These are phyloP conservation scores for Colletes collaris DNA, from an alignment of 2,888 invertebrate species.

Conservation along the genomic window DNA sequence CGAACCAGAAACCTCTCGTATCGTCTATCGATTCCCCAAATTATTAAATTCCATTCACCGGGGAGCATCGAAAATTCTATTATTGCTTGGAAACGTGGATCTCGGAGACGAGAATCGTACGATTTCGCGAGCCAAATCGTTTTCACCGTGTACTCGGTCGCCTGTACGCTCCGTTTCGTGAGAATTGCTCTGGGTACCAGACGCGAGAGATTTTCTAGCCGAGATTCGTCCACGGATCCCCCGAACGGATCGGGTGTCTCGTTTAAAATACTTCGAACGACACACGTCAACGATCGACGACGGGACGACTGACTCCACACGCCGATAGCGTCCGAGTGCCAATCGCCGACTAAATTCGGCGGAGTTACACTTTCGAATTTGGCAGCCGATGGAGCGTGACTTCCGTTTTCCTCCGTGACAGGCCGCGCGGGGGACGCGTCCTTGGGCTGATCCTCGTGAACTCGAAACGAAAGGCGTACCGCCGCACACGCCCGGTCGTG, in stretches of 20 bases:
- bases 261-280: conserved; percentile 17
- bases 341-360: conserved; percentile 48
- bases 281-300: conserved; percentile 12
- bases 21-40: no score
- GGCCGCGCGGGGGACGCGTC: conserved; percentile 35
- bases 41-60: no score
- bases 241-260: not conserved
- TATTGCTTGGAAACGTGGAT: no score
- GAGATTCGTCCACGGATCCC: no score
- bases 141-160: no score
- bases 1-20: no score
- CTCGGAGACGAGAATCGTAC: no score
- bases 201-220: no score
- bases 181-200: no score
- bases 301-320: conserved; percentile 2
- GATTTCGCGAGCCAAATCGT: no score
- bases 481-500: conserved; percentile 32
- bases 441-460: conserved; percentile 39
- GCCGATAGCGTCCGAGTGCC: conserved; percentile 22
- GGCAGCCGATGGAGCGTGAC: conserved; percentile 51
- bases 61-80: no score
- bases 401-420: conserved; percentile 44
- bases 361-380: conserved; percentile 53
- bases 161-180: no score
- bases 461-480: conserved; percentile 55